Evolutionary conservation across 1,140 invertebrate genomes (phyloP).

Genomic region (Drosophila eugracilis): DNA sequence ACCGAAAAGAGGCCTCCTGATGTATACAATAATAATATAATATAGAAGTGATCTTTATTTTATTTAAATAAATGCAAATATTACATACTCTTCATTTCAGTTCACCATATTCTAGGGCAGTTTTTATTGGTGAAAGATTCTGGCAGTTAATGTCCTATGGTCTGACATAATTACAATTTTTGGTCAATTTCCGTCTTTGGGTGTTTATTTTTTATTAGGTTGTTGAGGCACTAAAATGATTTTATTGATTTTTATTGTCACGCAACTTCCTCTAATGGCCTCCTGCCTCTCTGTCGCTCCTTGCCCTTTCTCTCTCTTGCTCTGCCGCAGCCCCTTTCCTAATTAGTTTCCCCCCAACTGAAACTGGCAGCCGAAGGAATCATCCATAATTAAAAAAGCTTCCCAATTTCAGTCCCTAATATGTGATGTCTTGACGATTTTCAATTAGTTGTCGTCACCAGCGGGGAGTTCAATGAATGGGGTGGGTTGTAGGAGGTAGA

Average conservation of each 20-base stretch:
- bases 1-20: conserved; percentile 1
- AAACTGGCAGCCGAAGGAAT: conserved; percentile 18
- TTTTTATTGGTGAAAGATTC: conserved; percentile 5
- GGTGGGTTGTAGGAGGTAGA: background rate
- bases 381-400: conserved; percentile 56
- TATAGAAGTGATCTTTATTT: too few relatives aligned
- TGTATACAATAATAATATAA: too few relatives aligned
- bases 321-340: conserved; percentile 4
- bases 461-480: conserved; percentile 2
- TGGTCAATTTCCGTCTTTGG: conserved; percentile 70
- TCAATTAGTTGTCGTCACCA: conserved; percentile 69
- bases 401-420: conserved; percentile 28
- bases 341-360: conserved; percentile 25
- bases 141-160: conserved; percentile 59
- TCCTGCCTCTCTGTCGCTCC: background rate
- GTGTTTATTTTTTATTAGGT: conserved; percentile 57
- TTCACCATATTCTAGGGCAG: background rate
- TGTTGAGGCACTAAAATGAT: conserved; percentile 57
- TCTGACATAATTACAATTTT: conserved; percentile 84
- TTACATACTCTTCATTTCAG: background rate
- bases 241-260: conserved; percentile 80
- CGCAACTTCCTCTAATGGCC: conserved; percentile 64
- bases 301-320: background rate
- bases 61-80: too few relatives aligned
- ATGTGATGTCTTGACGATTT: conserved; percentile 57